phyloP scores from a whole-genome alignment of 2,888 invertebrate genomes.

The Baronia brevicornis region DNA sequence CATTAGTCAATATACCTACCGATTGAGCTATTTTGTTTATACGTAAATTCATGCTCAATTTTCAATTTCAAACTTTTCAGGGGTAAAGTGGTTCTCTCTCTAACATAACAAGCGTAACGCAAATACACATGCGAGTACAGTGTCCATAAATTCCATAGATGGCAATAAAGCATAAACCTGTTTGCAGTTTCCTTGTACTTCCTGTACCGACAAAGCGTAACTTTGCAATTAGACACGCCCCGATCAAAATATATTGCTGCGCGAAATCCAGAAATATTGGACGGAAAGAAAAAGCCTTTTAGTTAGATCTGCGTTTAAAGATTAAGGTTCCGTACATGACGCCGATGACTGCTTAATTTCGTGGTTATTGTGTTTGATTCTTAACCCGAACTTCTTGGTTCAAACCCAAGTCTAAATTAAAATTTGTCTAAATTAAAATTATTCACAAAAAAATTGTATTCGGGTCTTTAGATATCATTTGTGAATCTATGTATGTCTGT shows the following conservation, averaged over 20 bases:
- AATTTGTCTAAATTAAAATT: background rate
- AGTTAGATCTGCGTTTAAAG: background rate
- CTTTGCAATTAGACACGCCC: constrained; percentile 66
- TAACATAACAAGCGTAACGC: constrained; percentile 65
- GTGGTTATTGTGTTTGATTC: no score
- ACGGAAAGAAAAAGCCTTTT: constrained; percentile 19
- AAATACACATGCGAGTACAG: constrained; percentile 71
- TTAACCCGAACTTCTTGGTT: no score
- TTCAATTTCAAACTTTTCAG: constrained; percentile 11
- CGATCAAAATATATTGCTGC: constrained; percentile 72
- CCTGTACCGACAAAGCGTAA: constrained; percentile 17
- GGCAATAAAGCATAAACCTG: constrained; percentile 15
- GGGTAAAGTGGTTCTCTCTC: no score
- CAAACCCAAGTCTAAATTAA: no score
- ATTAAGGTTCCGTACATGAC: constrained; percentile 8
- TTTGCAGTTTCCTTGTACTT: constrained; percentile 13
- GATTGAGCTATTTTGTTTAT: no score
- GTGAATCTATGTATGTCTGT: constrained; percentile 6
- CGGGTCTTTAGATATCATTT: background rate
- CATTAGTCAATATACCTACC: no score
- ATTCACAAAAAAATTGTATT: no score
- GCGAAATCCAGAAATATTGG: constrained; percentile 41
- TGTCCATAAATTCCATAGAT: constrained; percentile 34
- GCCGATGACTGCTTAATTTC: no score
- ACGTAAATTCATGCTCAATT: constrained; percentile 9